Evolutionary conservation across 2,113 vertebrate species (phyloP).

Genomic region (Isurus oxyrinchus): DNA sequence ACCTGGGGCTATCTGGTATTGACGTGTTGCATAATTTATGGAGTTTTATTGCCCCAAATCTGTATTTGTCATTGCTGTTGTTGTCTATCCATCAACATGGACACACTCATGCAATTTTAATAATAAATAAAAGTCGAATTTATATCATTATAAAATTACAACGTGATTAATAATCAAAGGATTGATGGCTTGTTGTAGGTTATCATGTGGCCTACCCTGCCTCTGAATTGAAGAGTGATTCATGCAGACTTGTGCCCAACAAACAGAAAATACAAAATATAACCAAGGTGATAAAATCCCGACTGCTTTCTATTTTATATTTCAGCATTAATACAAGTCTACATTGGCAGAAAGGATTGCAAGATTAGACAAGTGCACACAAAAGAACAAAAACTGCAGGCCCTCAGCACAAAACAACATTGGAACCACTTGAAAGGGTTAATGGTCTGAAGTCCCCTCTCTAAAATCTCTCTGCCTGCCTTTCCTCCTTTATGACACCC

Average conservation of each 20-base stretch:
- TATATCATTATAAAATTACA: background rate
- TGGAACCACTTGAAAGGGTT: slow-evolving; percentile 5
- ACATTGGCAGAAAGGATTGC: background rate
- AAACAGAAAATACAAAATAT: background rate
- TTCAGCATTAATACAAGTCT: background rate
- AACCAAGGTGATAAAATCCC: background rate
- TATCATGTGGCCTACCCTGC: background rate
- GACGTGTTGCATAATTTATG: background rate
- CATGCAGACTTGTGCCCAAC: background rate
- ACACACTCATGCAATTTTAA: background rate
- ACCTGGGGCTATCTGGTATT: background rate
- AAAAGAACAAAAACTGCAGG: background rate
- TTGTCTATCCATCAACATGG: background rate
- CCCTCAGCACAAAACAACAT: background rate
- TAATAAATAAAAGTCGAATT: background rate
- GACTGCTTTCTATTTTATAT: background rate
- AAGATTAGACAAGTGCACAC: background rate
- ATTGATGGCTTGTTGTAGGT: background rate
- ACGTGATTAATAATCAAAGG: background rate
- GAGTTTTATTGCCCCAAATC: background rate
- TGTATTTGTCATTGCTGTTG: background rate
- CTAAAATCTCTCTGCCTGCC: background rate
- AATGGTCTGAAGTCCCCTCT: background rate
- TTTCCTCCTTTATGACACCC: background rate
- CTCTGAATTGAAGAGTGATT: background rate